Percentiles rank a stretch among this genome's conserved stretches.
phyloP scores from a whole-genome alignment of 2,113 vertebrate species.

The Naja naja region DNA sequence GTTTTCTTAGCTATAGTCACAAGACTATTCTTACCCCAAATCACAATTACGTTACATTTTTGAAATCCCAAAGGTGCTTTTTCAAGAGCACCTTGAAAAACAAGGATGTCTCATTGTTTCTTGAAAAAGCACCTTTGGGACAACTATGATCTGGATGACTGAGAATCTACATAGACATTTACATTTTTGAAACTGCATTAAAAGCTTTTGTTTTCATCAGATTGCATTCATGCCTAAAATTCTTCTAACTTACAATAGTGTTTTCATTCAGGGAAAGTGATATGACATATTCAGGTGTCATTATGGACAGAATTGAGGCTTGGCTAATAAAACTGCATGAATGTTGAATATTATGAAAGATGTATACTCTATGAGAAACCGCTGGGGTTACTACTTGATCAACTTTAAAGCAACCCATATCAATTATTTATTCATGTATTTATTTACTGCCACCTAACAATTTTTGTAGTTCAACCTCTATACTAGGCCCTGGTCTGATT shows the following conservation, averaged over 20 bases:
- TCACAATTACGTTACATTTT: background rate
- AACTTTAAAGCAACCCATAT: slow-evolving; percentile 23
- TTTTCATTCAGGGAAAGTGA: background rate
- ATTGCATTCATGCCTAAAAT: background rate
- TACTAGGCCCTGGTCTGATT: background rate
- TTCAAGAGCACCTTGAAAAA: no score
- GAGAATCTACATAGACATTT: no score
- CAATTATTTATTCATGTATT: slow-evolving; percentile 26
- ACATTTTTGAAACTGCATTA: background rate
- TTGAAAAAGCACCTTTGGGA: no score
- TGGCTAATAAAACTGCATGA: slow-evolving; percentile 17
- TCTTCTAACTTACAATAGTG: background rate
- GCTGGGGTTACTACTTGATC: background rate
- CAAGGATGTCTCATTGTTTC: no score
- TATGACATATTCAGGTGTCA: background rate
- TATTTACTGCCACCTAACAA: slow-evolving; percentile 16
- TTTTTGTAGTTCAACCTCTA: slow-evolving; percentile 3
- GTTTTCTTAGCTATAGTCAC: background rate
- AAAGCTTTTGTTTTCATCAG: background rate
- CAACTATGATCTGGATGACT: no score
- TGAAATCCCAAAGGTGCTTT: background rate
- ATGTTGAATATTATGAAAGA: background rate
- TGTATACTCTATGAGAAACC: slow-evolving; percentile 10
- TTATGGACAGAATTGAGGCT: background rate
- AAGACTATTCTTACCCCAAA: background rate